Base-by-base conservation (phyloP, 1,140 invertebrate genomes). In the Drosophila arizonae region DNA sequence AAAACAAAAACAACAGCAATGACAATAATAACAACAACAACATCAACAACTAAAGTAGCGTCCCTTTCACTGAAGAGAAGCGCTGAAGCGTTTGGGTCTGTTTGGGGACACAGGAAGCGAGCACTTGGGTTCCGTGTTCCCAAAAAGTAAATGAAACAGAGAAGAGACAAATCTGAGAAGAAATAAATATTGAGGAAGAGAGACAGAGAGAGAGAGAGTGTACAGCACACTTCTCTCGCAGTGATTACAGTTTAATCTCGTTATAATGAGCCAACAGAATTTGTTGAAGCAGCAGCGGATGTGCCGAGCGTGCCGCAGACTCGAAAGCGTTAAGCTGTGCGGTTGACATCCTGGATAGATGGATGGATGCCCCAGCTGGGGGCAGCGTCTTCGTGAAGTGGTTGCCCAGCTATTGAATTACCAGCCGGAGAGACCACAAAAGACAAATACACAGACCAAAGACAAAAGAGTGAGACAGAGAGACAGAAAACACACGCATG, bases 161-260 rank as follows among this genome's bases (percentile, higher is more conserved):
- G 17, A 43, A 43, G 17, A n/a, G 45, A 57, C 24, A 8, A 10
- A 24, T 24, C 21, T 13, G n/a, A 45, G 43, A n/a, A 45, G 5
- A 43, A 9, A 43, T 11, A 43, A 13, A 15, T 11, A 13, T 6
- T 24, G 28, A 45, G 15, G 1, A 1, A 45, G 9, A 55, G 21
- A 68, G 15, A 17, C 26, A 65, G 36, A 13, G 2, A 36, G 36
- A 41, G 6, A 5, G 30, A 33, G 30, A 36, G 61, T 11, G 54
- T 28, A 17, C 43, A 70, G 52, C 66, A 75, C 68, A 72, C 56
- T 56, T 82, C 74, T 82, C 74, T 60, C 41, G 48, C 71, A 65
- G 75, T 87, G 81, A 86, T 86, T 86, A 86, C 82, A 78, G 79
- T 81, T 79, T 87, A 86, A 87, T 87, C 81, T 86, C 72, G 78